Evolutionary conservation across 2,888 invertebrate species (phyloP).

Genomic region (Coelinius sp.): DNA sequence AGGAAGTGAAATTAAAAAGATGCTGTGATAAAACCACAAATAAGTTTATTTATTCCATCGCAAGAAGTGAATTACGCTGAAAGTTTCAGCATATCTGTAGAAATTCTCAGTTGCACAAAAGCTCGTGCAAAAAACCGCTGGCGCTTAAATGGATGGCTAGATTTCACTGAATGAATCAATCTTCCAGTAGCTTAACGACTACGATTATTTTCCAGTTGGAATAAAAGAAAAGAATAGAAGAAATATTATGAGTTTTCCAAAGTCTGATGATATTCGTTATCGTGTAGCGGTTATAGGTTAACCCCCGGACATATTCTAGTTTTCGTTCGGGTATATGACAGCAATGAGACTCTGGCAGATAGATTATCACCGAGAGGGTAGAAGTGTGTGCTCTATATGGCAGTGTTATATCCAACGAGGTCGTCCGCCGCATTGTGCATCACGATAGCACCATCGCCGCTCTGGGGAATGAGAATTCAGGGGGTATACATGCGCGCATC

Average conservation of each 20-base stretch:
- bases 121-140: constrained; percentile 14
- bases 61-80: constrained; percentile 36
- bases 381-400: not conserved
- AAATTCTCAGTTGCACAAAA: constrained; percentile 28
- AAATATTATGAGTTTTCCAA: not conserved
- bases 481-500: constrained; percentile 59
- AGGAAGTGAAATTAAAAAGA: constrained; percentile 35
- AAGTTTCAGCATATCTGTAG: constrained; percentile 15
- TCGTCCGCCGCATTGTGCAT: constrained; percentile 37
- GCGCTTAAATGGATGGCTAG: constrained; percentile 41
- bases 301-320: constrained; percentile 38
- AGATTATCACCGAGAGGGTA: constrained; percentile 1
- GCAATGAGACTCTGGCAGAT: not conserved
- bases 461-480: constrained; percentile 21
- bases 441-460: constrained; percentile 45
- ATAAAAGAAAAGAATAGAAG: constrained; percentile 14
- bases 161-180: constrained; percentile 45
- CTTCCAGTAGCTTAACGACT: constrained; percentile 41
- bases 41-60: constrained; percentile 31
- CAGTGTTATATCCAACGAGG: constrained; percentile 25
- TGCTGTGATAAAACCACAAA: constrained; percentile 31
- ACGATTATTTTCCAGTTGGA: constrained; percentile 20
- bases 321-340: constrained; percentile 41
- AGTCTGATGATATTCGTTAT: not conserved
- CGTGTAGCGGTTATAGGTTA: constrained; percentile 23